Conservation (phyloP, 1,140 invertebrate species). For the Xylocopa sonorina region DNA sequence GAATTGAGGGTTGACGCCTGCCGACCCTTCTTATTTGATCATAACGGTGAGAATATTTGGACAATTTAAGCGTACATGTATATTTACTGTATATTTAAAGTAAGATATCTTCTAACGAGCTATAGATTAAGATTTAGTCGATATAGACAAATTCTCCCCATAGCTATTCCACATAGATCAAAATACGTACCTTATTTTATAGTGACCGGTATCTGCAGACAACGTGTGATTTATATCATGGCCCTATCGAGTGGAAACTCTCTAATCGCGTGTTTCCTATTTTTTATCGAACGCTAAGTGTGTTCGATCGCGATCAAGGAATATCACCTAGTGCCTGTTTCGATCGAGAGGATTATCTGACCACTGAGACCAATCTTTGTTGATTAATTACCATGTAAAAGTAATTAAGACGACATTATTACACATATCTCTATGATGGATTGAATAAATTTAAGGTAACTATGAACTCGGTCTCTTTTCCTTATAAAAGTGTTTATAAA, state of each 20-base stretch:
- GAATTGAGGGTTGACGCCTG: conserved; percentile 30
- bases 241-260: conserved; percentile 2
- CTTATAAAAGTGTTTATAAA: no score
- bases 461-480: not conserved
- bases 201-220: conserved; percentile 31
- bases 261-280: not conserved
- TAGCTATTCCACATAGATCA: conserved; percentile 52
- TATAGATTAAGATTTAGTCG: conserved; percentile 62
- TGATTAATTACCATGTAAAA: conserved; percentile 22
- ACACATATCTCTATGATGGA: not conserved
- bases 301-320: conserved; percentile 8
- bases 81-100: conserved; percentile 79
- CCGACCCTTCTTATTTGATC: conserved; percentile 1
- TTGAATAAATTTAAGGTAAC: conserved; percentile 26
- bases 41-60: conserved; percentile 71
- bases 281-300: conserved; percentile 3
- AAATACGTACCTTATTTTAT: conserved; percentile 62
- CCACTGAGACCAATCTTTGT: conserved; percentile 23
- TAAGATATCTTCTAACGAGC: conserved; percentile 66
- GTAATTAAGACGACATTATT: not conserved
- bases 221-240: conserved; percentile 37
- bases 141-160: conserved; percentile 56
- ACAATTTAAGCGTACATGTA: conserved; percentile 76
- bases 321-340: conserved; percentile 36
- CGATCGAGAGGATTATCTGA: conserved; percentile 27